phyloP scores from a whole-genome alignment of 1,140 invertebrate genomes.

The Sarcophaga peregrina region DNA sequence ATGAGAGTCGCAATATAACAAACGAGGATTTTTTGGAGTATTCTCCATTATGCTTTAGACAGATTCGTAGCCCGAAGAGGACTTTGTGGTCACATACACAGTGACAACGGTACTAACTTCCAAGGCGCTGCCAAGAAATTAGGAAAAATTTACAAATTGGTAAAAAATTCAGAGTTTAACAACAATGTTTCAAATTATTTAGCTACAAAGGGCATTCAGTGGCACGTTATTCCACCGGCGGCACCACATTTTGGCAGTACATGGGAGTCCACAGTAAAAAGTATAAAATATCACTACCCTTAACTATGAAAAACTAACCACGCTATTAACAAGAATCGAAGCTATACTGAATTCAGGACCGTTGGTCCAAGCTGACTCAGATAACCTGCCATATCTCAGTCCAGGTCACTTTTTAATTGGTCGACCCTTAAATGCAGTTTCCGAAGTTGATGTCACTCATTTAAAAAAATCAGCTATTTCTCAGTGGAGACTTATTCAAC shows the following conservation, averaged over 20 bases:
- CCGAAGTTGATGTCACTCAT: slow-evolving; percentile 46
- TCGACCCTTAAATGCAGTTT: slow-evolving; percentile 49
- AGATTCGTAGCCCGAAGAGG: slow-evolving; percentile 12
- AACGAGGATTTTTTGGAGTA: too few relatives aligned
- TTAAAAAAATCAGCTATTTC: not conserved
- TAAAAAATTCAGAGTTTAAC: not conserved
- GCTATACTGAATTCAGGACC: not conserved
- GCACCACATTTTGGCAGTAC: slow-evolving; percentile 36
- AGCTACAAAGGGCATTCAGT: slow-evolving; percentile 17
- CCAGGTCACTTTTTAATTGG: slow-evolving; percentile 63
- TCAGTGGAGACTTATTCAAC: slow-evolving; percentile 12
- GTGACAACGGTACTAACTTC: slow-evolving; percentile 38
- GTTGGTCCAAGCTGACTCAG: slow-evolving; percentile 23
- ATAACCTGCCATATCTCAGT: slow-evolving; percentile 50
- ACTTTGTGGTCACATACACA: not conserved
- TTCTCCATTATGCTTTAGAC: too few relatives aligned
- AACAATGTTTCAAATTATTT: not conserved
- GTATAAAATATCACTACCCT: not conserved
- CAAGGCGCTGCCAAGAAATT: slow-evolving; percentile 4
- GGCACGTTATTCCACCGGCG: slow-evolving; percentile 33
- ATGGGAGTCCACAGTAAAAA: slow-evolving; percentile 34
- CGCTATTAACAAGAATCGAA: slow-evolving; percentile 13
- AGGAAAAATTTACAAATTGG: not conserved
- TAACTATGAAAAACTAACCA: not conserved
- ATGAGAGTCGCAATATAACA: too few relatives aligned